Base-by-base conservation (phyloP, 2,113 vertebrate genomes). In the Chionodraco myersi region DNA sequence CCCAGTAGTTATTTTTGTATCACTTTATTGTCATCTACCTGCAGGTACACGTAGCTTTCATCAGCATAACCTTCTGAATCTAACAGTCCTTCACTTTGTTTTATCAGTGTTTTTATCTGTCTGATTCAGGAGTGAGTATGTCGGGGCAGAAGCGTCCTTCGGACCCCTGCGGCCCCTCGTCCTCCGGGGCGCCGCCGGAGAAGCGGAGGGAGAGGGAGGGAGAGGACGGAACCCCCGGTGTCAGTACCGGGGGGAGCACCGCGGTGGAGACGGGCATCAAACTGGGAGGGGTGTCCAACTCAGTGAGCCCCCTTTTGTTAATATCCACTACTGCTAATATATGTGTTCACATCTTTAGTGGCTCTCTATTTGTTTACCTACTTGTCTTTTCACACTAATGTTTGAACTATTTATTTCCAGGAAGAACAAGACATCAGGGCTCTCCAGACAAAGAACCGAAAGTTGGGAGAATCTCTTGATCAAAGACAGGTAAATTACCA, bases 261-360 rank as follows among this genome's bases (percentile, higher is more conserved):
- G 98, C 97, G 0, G 98, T 99, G 90, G 98, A 99, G 88, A 99
- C 97, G 0, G 95, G 95, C 86, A 99, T 99, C 91, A 99, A 99
- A 82, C 95, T 99, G 9, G 98, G 97, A 53, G 96, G 97, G 0
- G 96, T 98, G 85, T 97, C 97, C 71, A 99, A 97, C 89, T 96
- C 95, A 34, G 97, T 99, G 90, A 94, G 4, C 12, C 15, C 8
- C 4, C 4, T 26, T 0, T 0, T 47, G 11, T 60, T 15, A 51
- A 4, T 64, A 11, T 34, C 3, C 21, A 8, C 2, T 2, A 5
- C 16, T 15, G 49, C 4, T 34, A 11, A 11, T 21, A 56, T 3
- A 60, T 41, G 7, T 41, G 36, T 41, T 41, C 36, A 7, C 36
- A 41, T 30, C 30, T 30, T 30, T 30, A 30, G 30, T 30, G 30